These are phyloP conservation scores for Zosterops hypoxanthus DNA, from an alignment of 2,113 vertebrate species.

Conservation along the genomic window DNA sequence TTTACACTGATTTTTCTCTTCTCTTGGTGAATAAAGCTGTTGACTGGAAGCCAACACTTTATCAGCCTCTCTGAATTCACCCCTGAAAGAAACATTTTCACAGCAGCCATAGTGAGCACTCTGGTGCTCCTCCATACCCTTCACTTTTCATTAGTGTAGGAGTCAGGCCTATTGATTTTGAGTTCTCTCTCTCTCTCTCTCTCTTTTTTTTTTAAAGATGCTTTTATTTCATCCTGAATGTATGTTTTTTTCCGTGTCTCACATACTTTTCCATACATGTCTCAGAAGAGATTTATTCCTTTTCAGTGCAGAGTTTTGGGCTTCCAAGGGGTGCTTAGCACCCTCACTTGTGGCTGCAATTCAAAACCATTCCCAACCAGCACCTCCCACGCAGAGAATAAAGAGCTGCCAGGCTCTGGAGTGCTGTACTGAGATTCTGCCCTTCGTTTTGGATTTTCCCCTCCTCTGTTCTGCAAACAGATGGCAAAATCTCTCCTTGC, in stretches of 20 bases:
- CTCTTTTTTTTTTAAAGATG: background rate
- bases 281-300: background rate
- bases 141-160: constrained; percentile 3
- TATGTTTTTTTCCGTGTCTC: background rate
- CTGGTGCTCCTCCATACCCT: background rate
- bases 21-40: background rate
- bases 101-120: background rate
- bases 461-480: background rate
- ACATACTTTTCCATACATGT: background rate
- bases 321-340: background rate
- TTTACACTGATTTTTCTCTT: background rate
- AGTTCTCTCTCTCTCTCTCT: background rate
- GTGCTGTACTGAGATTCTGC: background rate
- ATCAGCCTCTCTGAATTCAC: background rate
- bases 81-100: background rate
- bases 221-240: background rate
- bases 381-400: background rate
- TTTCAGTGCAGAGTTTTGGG: background rate
- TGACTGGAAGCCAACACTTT: background rate
- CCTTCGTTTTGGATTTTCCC: background rate
- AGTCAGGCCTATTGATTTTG: constrained; percentile 2
- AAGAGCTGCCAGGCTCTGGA: background rate
- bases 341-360: background rate
- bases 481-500: background rate
- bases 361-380: background rate